These are phyloP conservation scores for Forficula auricularia DNA, from an alignment of 1,140 invertebrate species.

Conservation along the genomic window DNA sequence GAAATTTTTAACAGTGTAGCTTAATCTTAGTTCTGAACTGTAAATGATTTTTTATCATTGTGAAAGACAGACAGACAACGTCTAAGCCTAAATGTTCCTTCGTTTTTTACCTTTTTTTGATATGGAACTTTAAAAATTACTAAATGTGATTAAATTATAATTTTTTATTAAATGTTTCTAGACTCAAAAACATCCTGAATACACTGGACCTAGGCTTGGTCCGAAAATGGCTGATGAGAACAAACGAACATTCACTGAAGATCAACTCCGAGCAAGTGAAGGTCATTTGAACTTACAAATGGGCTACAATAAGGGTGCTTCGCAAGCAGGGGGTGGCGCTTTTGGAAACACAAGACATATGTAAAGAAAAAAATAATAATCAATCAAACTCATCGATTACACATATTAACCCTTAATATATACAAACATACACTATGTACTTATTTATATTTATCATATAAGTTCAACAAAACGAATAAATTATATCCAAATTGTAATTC, in stretches of 20 bases:
- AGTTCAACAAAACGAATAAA: no score
- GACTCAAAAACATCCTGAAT: conserved; percentile 92
- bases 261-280: conserved; percentile 80
- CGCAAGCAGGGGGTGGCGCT: conserved; percentile 66
- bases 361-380: conserved; percentile 34
- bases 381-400: neutral
- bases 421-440: no score
- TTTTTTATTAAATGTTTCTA: conserved; percentile 26
- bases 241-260: conserved; percentile 82
- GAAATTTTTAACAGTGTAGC: no score
- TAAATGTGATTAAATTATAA: conserved; percentile 21
- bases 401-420: no score
- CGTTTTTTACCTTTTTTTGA: no score
- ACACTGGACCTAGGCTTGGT: conserved; percentile 68
- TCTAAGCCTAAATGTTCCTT: no score
- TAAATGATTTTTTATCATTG: no score
- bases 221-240: conserved; percentile 92
- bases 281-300: conserved; percentile 85
- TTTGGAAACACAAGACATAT: conserved; percentile 93
- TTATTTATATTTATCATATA: no score
- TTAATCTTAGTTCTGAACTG: no score
- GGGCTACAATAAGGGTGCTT: conserved; percentile 88
- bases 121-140: no score
- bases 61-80: no score
- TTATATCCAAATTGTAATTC: no score